Conservation (phyloP, 2,888 invertebrate species). For the Halocaridina rubra region DNA sequence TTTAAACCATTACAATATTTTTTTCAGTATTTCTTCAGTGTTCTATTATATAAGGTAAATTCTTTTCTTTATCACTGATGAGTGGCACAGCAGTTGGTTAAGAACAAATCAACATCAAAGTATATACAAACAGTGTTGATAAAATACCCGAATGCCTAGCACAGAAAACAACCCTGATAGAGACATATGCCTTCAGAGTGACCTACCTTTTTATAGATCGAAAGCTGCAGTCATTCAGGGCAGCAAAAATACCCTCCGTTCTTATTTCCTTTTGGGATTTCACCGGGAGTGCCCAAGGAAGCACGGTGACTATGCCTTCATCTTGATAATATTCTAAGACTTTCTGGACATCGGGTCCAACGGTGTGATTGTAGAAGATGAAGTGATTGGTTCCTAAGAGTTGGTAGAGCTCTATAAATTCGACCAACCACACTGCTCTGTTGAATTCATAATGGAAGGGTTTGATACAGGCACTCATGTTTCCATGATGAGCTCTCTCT, state of each 20-base stretch:
- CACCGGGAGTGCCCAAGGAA: slow-evolving; percentile 69
- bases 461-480: slow-evolving; percentile 67
- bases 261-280: slow-evolving; percentile 67
- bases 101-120: too few species aligned
- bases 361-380: slow-evolving; percentile 70
- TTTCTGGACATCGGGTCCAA: slow-evolving; percentile 67
- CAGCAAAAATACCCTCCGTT: slow-evolving; percentile 67
- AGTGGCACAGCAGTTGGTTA: too few species aligned
- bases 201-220: slow-evolving; percentile 66
- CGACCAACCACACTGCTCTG: slow-evolving; percentile 69
- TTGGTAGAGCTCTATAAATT: slow-evolving; percentile 71
- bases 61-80: too few species aligned
- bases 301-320: slow-evolving; percentile 67
- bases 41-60: too few species aligned
- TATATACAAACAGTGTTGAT: too few species aligned
- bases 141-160: too few species aligned
- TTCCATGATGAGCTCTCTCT: slow-evolving; percentile 17
- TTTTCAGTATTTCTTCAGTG: too few species aligned
- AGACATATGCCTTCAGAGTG: too few species aligned
- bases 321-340: slow-evolving; percentile 69
- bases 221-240: slow-evolving; percentile 67
- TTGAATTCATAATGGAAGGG: slow-evolving; percentile 70
- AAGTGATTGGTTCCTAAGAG: slow-evolving; percentile 70
- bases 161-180: too few species aligned
- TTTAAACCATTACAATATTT: too few species aligned